A percentile compares a stretch with the other conserved stretches of the same genome.
Conservation (phyloP, 2,888 invertebrate genomes). For the Athetis lepigone region DNA sequence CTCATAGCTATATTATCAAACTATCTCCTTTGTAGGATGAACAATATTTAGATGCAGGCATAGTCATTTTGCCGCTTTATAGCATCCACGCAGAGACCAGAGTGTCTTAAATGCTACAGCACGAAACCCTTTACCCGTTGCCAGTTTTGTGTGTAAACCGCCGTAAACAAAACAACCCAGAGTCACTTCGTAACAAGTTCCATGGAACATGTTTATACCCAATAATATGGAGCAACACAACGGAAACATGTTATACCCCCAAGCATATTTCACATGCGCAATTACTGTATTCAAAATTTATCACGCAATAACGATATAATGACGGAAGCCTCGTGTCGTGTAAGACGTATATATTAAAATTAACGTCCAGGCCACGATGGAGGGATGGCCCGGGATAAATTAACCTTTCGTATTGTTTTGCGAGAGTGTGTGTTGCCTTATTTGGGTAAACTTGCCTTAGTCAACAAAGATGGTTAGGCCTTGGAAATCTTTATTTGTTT, state of each 20-base stretch:
- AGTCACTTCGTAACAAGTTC: slow-evolving; percentile 20
- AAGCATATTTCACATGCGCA: slow-evolving; percentile 59
- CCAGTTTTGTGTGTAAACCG: too few relatives aligned
- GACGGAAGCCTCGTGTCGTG: slow-evolving; percentile 72
- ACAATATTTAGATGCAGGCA: too few relatives aligned
- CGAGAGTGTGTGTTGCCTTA: slow-evolving; percentile 37
- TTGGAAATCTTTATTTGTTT: too few relatives aligned
- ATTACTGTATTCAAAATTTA: slow-evolving; percentile 74
- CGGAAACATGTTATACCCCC: slow-evolving; percentile 45
- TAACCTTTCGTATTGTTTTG: slow-evolving; percentile 59
- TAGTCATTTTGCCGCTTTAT: too few relatives aligned
- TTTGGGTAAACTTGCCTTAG: background rate
- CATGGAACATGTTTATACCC: slow-evolving; percentile 16
- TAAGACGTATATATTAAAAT: slow-evolving; percentile 77
- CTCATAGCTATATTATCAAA: too few relatives aligned
- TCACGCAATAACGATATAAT: slow-evolving; percentile 78
- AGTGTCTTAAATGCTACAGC: too few relatives aligned
- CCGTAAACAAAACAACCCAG: slow-evolving; percentile 3
- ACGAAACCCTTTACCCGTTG: too few relatives aligned
- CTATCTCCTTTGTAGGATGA: too few relatives aligned
- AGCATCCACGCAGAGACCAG: too few relatives aligned
- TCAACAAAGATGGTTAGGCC: too few relatives aligned
- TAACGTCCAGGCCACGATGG: slow-evolving; percentile 71
- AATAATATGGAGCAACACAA: slow-evolving; percentile 43
- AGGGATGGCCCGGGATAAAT: slow-evolving; percentile 73